A percentile compares a stretch with the other conserved stretches of the same genome.
Conservation (phyloP, 2,113 vertebrate species). For the Myanophis thanlyinensis region DNA sequence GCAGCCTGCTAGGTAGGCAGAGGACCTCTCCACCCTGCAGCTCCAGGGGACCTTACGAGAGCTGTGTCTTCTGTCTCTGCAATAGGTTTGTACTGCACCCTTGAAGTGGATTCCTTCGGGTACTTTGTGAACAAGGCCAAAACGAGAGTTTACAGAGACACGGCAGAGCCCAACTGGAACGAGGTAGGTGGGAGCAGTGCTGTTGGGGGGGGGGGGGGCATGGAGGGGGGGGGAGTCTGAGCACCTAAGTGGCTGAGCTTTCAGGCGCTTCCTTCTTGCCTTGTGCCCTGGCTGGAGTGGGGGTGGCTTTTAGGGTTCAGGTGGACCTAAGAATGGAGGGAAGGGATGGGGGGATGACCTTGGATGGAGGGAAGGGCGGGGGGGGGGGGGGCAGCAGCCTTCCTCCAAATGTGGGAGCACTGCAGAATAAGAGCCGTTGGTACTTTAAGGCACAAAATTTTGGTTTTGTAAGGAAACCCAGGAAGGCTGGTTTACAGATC, state of each 20-base stretch:
- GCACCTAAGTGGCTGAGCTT: not conserved
- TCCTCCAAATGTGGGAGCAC: not conserved
- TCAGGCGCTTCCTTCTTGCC: not conserved
- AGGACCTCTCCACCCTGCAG: not conserved
- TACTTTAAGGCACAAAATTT: not conserved
- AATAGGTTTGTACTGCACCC: conserved; percentile 86
- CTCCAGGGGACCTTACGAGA: accelerated
- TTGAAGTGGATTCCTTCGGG: conserved; percentile 95
- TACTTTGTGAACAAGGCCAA: conserved; percentile 99
- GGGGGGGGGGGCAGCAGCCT: not conserved
- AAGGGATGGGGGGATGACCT: too few species aligned
- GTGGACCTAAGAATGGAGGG: not conserved
- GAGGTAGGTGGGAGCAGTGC: conserved; percentile 76
- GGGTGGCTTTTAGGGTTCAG: not conserved
- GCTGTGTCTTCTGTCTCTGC: conserved; percentile 4
- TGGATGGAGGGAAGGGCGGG: not conserved
- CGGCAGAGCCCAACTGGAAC: conserved; percentile 90
- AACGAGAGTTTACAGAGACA: conserved; percentile 90
- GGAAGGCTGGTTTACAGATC: not conserved
- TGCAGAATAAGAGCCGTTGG: not conserved
- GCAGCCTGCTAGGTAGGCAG: not conserved
- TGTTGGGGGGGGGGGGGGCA: too few species aligned
- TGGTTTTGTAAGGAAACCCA: not conserved
- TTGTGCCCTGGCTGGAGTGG: not conserved
- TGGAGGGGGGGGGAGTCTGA: too few species aligned